Evolutionary conservation across 2,113 vertebrate species (phyloP).

Genomic region (Dasyprocta punctata): DNA sequence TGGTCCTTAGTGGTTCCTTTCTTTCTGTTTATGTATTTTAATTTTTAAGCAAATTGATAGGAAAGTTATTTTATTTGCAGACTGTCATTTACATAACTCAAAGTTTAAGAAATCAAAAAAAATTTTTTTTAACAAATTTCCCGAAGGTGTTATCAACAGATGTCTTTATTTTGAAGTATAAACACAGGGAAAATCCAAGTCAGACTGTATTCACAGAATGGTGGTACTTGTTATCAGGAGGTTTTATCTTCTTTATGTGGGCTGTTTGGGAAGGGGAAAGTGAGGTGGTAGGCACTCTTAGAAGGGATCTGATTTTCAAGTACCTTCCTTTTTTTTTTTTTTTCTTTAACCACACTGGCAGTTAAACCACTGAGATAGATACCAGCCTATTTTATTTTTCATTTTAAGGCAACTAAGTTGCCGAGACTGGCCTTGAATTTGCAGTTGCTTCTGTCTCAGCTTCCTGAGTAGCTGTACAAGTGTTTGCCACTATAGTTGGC

Average conservation of each 20-base stretch:
- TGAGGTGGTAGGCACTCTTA: background rate
- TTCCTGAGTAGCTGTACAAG: background rate
- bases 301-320: background rate
- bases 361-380: background rate
- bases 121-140: slow-evolving; percentile 39
- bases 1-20: background rate
- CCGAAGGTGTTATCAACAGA: slow-evolving; percentile 47
- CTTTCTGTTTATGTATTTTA: slow-evolving; percentile 3
- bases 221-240: background rate
- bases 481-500: too few relatives aligned
- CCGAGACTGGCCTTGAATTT: background rate
- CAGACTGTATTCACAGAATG: background rate
- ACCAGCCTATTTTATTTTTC: background rate
- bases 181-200: background rate
- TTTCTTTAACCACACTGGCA: background rate
- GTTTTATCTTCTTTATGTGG: background rate
- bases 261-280: background rate
- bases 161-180: slow-evolving; percentile 51
- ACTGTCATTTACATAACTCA: background rate
- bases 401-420: background rate
- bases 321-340: background rate
- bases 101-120: slow-evolving; percentile 20
- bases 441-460: background rate
- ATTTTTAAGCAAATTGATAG: background rate
- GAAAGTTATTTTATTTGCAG: background rate